Percentiles rank a stretch among this genome's conserved stretches.
Evolutionary conservation across 2,888 invertebrate genomes (phyloP).

Genomic region (Dicyrtoma fusca): DNA sequence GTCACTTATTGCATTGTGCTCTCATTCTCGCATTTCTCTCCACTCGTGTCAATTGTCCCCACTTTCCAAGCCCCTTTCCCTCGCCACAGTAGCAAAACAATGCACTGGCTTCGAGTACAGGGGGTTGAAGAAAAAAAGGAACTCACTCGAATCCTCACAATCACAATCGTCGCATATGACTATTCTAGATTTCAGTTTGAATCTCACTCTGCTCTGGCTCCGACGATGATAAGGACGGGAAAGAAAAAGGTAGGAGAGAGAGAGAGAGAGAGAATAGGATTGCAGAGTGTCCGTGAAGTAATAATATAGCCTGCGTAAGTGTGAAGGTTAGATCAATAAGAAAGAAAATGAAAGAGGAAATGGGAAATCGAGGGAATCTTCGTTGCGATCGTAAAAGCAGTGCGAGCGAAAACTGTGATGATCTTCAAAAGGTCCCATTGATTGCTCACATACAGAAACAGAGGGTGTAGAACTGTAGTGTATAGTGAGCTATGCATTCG

Average conservation of each 20-base stretch:
- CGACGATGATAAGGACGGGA: too few relatives aligned
- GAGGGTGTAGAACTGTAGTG: neutral
- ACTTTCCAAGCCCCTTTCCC: too few relatives aligned
- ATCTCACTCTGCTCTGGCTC: too few relatives aligned
- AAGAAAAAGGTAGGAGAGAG: neutral
- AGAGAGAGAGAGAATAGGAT: neutral
- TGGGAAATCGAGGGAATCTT: slow-evolving; percentile 46
- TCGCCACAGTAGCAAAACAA: too few relatives aligned
- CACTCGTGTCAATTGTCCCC: too few relatives aligned
- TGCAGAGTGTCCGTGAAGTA: neutral
- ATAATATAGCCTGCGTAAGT: neutral
- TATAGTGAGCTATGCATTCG: neutral
- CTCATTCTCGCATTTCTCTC: too few relatives aligned
- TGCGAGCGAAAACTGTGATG: slow-evolving; percentile 49
- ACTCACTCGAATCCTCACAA: too few relatives aligned
- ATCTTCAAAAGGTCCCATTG: slow-evolving; percentile 45
- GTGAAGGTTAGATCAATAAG: slow-evolving; percentile 42
- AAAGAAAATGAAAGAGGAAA: slow-evolving; percentile 49
- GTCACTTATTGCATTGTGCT: too few relatives aligned
- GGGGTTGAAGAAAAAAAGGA: too few relatives aligned
- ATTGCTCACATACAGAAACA: slow-evolving; percentile 12
- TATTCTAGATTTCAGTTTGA: too few relatives aligned
- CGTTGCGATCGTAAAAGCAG: slow-evolving; percentile 50
- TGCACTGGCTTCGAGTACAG: too few relatives aligned
- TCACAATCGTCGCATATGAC: too few relatives aligned